A percentile compares a stretch with the other conserved stretches of the same genome.
phyloP scores from a whole-genome alignment of 2,113 vertebrate species.

The Eolophus roseicapilla region DNA sequence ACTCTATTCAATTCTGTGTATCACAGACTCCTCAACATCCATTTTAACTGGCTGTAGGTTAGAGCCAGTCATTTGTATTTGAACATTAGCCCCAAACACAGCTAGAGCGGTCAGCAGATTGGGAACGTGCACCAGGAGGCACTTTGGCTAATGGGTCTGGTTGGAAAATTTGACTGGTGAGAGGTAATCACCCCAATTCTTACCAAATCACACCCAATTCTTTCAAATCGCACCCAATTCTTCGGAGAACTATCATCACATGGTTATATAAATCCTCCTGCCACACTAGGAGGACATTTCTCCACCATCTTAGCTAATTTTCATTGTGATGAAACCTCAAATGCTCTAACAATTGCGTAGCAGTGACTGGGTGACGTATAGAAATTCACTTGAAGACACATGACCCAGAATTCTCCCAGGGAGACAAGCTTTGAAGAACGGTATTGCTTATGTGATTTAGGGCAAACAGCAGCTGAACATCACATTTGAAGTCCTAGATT shows the following conservation, averaged over 20 bases:
- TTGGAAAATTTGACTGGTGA: neutral
- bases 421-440: neutral
- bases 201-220: neutral
- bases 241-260: neutral
- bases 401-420: neutral
- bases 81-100: neutral
- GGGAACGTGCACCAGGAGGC: neutral
- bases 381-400: neutral
- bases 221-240: too few species aligned
- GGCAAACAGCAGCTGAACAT: neutral
- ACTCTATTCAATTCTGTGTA: constrained; percentile 23
- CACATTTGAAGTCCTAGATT: neutral
- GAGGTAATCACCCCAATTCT: neutral
- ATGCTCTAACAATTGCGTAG: neutral
- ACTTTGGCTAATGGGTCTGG: neutral
- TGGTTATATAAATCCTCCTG: neutral
- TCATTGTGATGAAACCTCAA: neutral
- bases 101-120: neutral
- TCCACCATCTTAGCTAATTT: neutral
- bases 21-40: constrained; percentile 8
- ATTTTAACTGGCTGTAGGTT: constrained; percentile 32
- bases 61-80: constrained; percentile 11
- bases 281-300: neutral
- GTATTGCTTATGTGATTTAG: neutral
- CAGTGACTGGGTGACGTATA: neutral